Evolutionary conservation across 2,797 vertebrate species (phyloP).

Genomic region (Pelodytes ibericus): DNA sequence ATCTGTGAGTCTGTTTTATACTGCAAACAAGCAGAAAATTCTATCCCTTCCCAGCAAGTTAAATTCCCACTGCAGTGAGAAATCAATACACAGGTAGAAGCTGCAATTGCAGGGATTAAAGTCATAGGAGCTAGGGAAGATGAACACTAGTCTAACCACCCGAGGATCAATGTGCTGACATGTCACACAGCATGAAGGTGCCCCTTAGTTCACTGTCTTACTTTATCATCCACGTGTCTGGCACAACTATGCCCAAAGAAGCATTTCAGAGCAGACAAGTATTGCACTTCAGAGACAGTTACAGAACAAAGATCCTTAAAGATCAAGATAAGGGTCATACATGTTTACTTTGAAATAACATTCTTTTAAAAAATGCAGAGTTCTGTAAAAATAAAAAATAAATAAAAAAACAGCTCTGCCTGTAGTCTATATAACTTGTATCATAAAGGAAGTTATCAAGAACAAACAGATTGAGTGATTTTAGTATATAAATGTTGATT

Average conservation of each 20-base stretch:
- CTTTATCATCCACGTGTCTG: conserved; percentile 61
- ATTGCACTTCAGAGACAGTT: conserved; percentile 56
- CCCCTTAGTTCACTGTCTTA: conserved; percentile 58
- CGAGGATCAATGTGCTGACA: conserved; percentile 55
- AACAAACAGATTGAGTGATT: conserved; percentile 25
- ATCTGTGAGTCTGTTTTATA: conserved; percentile 38
- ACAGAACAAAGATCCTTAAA: conserved; percentile 56
- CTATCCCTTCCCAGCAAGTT: conserved; percentile 50
- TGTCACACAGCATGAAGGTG: conserved; percentile 57
- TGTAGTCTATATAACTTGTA: conserved; percentile 7
- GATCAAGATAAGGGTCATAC: conserved; percentile 58
- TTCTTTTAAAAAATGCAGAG: conserved; percentile 58
- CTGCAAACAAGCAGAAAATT: conserved; percentile 43
- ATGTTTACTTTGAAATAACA: conserved; percentile 58
- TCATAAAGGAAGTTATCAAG: conserved; percentile 15
- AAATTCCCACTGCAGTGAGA: conserved; percentile 57
- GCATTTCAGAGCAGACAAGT: conserved; percentile 33
- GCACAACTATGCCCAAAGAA: conserved; percentile 59
- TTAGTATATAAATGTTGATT: background rate
- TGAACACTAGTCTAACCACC: conserved; percentile 58
- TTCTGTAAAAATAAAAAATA: conserved; percentile 41
- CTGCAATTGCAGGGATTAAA: conserved; percentile 52
- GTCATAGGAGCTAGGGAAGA: conserved; percentile 57
- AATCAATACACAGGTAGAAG: conserved; percentile 58
- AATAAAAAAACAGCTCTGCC: no score